phyloP scores from a whole-genome alignment of 2,797 vertebrate genomes.

The Lagocephalus sceleratus region DNA sequence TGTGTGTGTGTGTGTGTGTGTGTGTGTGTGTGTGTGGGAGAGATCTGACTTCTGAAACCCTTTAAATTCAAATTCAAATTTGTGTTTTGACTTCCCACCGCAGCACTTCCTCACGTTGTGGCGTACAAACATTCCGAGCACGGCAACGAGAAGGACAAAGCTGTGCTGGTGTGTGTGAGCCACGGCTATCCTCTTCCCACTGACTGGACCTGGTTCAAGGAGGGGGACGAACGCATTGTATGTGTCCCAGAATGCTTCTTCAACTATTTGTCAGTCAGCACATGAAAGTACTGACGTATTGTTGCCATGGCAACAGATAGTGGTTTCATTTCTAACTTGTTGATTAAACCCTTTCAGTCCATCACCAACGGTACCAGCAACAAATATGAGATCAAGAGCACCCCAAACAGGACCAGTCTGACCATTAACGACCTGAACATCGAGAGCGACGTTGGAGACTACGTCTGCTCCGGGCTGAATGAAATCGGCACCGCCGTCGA shows the following conservation, averaged over 20 bases:
- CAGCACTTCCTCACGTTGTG: slow-evolving; percentile 77
- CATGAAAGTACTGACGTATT: neutral
- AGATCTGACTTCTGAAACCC: no score
- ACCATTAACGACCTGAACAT: slow-evolving; percentile 74
- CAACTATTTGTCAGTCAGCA: neutral
- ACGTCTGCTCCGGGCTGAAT: slow-evolving; percentile 77
- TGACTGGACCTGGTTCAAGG: slow-evolving; percentile 70
- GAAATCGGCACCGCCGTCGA: slow-evolving; percentile 13
- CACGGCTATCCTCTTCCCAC: slow-evolving; percentile 73
- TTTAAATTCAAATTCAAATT: neutral
- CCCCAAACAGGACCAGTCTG: slow-evolving; percentile 73
- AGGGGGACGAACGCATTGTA: slow-evolving; percentile 36
- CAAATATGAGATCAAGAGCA: slow-evolving; percentile 76
- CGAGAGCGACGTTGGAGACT: slow-evolving; percentile 73
- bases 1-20: no score
- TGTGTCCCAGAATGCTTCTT: neutral
- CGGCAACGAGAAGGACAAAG: slow-evolving; percentile 82
- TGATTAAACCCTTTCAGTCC: slow-evolving; percentile 33
- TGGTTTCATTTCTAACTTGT: neutral
- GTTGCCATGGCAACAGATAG: neutral
- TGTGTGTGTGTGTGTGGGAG: no score
- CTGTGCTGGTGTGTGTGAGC: slow-evolving; percentile 77
- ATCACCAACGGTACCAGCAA: slow-evolving; percentile 74
- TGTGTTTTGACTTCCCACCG: neutral
- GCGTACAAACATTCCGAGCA: slow-evolving; percentile 86